phyloP scores from a whole-genome alignment of 2,888 invertebrate genomes.

The Pseudococcus longispinus region DNA sequence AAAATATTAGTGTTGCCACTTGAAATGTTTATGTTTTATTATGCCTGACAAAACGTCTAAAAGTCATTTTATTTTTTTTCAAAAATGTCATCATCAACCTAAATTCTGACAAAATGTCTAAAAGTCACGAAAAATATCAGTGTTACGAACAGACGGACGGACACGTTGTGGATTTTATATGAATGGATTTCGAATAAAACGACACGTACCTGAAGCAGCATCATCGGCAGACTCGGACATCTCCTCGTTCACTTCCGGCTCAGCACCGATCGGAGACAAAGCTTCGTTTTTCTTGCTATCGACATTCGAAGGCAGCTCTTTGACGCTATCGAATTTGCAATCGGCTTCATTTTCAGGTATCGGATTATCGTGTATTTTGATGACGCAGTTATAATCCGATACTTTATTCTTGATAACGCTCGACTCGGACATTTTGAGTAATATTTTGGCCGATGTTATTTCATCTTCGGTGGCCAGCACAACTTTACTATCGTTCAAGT shows the following conservation, averaged over 20 bases:
- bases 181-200: too few relatives aligned
- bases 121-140: too few relatives aligned
- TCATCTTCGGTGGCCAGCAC: slow-evolving; percentile 41
- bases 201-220: neutral
- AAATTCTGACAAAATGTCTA: too few relatives aligned
- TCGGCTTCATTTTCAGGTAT: neutral
- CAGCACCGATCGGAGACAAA: neutral
- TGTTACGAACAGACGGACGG: too few relatives aligned
- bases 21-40: too few relatives aligned
- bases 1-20: too few relatives aligned
- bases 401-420: slow-evolving; percentile 45
- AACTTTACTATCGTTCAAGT: slow-evolving; percentile 1
- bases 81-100: too few relatives aligned
- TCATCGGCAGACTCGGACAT: neutral
- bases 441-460: slow-evolving; percentile 25
- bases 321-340: neutral
- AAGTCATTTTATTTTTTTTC: too few relatives aligned
- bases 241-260: neutral
- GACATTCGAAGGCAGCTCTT: neutral
- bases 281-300: slow-evolving; percentile 10
- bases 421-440: slow-evolving; percentile 49
- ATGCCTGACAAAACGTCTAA: too few relatives aligned
- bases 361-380: slow-evolving; percentile 15
- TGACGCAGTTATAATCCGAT: slow-evolving; percentile 41
- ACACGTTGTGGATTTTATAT: too few relatives aligned